phyloP scores from a whole-genome alignment of 2,888 invertebrate species.

The Pyrrhosoma nymphula region DNA sequence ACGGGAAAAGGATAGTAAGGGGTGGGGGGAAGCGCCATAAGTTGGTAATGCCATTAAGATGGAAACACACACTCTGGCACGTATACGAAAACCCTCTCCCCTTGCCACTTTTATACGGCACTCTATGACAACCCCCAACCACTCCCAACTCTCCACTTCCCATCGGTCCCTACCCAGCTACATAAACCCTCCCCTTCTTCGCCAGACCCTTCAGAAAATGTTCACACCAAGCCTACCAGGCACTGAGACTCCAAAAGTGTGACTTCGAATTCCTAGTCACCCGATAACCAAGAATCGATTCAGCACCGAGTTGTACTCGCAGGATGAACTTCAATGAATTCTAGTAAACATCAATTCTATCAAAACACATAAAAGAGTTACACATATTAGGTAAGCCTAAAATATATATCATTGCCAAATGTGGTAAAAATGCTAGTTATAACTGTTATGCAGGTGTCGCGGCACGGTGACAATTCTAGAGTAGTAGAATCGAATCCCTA shows the following conservation, averaged over 20 bases:
- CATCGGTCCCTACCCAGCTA: background rate
- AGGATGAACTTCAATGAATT: too few species aligned
- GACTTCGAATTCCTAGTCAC: background rate
- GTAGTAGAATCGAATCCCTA: too few species aligned
- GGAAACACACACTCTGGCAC: constrained; percentile 54
- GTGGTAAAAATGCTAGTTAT: too few species aligned
- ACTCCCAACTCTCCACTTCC: background rate
- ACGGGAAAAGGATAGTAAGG: background rate
- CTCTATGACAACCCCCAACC: background rate
- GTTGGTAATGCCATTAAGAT: constrained; percentile 60
- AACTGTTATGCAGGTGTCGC: too few species aligned
- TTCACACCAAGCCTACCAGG: background rate
- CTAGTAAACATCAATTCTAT: too few species aligned
- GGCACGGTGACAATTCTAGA: too few species aligned
- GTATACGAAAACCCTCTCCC: background rate
- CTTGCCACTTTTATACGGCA: background rate
- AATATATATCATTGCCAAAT: too few species aligned
- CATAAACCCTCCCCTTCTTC: background rate
- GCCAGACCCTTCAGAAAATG: background rate
- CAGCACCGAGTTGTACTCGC: background rate
- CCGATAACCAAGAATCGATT: background rate
- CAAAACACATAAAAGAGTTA: too few species aligned
- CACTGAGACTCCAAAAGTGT: background rate
- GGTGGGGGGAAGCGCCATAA: constrained; percentile 61
- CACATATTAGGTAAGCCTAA: too few species aligned